These are phyloP conservation scores for Otocyon megalotis DNA, from an alignment of 2,113 vertebrate genomes.

Conservation along the genomic window DNA sequence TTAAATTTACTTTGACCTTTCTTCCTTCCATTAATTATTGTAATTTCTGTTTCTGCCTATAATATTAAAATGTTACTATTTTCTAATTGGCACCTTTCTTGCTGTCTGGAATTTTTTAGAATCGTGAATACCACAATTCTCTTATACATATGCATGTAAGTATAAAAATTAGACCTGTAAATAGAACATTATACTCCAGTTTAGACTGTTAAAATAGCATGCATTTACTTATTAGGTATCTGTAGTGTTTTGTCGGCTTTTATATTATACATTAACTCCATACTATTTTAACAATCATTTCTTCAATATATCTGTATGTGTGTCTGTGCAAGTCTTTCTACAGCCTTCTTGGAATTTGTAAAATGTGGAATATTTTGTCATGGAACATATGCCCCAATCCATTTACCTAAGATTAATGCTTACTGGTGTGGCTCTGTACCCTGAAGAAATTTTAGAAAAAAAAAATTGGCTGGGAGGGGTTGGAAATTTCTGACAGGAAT, in stretches of 20 bases:
- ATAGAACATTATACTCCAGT: background rate
- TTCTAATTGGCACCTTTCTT: background rate
- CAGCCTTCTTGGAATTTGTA: background rate
- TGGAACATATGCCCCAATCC: background rate
- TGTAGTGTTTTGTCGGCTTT: background rate
- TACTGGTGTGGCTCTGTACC: background rate
- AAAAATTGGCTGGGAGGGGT: rapidly evolving
- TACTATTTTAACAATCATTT: background rate
- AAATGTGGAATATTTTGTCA: background rate
- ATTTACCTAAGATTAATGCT: background rate
- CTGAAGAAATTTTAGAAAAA: background rate
- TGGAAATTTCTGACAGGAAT: background rate
- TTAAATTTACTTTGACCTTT: slow-evolving; percentile 15
- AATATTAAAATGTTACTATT: background rate
- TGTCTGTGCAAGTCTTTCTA: background rate
- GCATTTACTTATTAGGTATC: background rate
- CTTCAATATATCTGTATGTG: background rate
- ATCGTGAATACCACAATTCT: background rate
- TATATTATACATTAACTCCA: background rate
- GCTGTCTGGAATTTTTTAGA: slow-evolving; percentile 31
- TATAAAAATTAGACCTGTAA: background rate
- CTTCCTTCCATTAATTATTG: background rate
- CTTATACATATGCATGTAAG: background rate
- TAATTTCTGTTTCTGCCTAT: background rate
- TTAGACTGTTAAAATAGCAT: background rate